phyloP scores from a whole-genome alignment of 2,797 vertebrate genomes.

The Cirrhinus molitorella region DNA sequence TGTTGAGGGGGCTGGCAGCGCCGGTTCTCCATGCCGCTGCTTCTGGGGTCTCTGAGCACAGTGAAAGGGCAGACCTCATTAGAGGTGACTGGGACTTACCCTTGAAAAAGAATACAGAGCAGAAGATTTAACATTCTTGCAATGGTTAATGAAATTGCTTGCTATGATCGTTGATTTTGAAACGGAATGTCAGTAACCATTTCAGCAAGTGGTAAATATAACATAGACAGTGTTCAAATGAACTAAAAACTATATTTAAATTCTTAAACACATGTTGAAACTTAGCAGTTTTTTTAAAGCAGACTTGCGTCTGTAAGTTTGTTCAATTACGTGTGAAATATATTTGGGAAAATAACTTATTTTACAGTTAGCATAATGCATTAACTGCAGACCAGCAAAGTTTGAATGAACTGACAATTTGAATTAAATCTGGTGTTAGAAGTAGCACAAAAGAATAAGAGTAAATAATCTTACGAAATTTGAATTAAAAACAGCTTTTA shows the following conservation, averaged over 20 bases:
- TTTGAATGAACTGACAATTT: constrained; percentile 29
- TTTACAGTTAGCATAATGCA: constrained; percentile 26
- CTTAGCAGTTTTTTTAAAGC: neutral
- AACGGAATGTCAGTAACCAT: neutral
- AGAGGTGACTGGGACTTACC: constrained; percentile 74
- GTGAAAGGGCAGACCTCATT: constrained; percentile 85
- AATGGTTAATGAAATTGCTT: neutral
- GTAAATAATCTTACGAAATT: neutral
- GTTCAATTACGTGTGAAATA: constrained; percentile 34
- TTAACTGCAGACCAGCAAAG: constrained; percentile 16
- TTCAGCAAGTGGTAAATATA: neutral
- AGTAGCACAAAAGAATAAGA: neutral
- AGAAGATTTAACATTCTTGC: constrained; percentile 9
- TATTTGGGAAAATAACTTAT: constrained; percentile 21
- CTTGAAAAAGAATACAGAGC: constrained; percentile 67
- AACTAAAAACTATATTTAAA: neutral
- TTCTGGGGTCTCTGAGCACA: constrained; percentile 81
- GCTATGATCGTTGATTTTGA: neutral
- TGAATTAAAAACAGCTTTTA: neutral
- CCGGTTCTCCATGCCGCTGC: constrained; percentile 89
- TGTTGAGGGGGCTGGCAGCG: constrained; percentile 79
- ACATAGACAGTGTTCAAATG: neutral
- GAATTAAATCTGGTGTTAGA: neutral
- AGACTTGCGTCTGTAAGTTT: neutral
- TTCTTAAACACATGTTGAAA: neutral